A percentile compares a stretch with the other conserved stretches of the same genome.
Conservation (phyloP, 2,797 vertebrate genomes). For the Anisognathus igniventris region DNA sequence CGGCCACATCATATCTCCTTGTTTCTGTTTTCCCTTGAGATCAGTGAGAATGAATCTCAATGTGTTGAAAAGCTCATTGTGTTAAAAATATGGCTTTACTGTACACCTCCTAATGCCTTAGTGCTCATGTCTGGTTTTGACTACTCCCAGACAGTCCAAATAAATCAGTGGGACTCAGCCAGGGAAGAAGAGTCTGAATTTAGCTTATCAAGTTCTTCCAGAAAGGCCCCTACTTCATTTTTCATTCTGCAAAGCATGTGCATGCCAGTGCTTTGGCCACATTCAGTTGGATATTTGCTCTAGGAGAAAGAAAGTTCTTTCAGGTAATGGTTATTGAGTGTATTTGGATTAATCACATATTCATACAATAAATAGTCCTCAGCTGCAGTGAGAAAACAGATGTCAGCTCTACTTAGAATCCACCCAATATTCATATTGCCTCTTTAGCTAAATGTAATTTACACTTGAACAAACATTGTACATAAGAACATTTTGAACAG, state of each 20-base stretch:
- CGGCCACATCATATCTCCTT: neutral
- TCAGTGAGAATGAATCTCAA: neutral
- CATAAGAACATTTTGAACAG: neutral
- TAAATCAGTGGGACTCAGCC: neutral
- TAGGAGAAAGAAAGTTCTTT: neutral
- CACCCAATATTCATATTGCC: neutral
- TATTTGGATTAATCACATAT: neutral
- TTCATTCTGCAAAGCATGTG: neutral
- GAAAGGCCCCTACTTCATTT: neutral
- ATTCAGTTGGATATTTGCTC: neutral
- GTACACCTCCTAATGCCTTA: neutral
- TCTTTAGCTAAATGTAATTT: neutral
- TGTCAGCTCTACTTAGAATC: neutral
- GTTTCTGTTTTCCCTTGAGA: neutral
- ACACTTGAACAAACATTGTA: neutral
- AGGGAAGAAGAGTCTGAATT: neutral
- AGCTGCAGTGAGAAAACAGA: neutral
- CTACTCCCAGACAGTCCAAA: neutral
- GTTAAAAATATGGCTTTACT: neutral
- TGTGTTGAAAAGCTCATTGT: neutral
- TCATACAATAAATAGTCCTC: neutral
- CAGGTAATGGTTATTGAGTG: neutral
- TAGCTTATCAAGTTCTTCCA: neutral
- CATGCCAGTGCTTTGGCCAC: neutral
- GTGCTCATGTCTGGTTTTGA: neutral